Conservation (phyloP, 2,797 vertebrate species). For the Pseudomugil gertrudae region DNA sequence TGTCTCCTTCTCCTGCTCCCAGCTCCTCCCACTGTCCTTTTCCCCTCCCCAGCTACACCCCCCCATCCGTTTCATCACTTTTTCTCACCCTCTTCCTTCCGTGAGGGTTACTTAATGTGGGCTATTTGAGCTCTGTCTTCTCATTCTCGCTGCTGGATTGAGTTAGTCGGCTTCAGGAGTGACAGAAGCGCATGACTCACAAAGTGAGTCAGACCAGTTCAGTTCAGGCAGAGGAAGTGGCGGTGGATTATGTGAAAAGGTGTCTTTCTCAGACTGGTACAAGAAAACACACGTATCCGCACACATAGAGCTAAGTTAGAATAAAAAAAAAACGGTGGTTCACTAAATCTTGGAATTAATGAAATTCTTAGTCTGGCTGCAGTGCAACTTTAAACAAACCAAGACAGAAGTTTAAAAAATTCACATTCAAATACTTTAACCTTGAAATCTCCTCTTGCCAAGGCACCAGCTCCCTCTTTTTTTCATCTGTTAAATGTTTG, state of each 20-base stretch:
- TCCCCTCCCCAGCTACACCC: constrained; percentile 41
- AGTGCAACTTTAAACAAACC: constrained; percentile 84
- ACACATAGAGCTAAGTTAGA: constrained; percentile 33
- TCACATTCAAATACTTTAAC: constrained; percentile 87
- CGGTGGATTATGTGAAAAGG: constrained; percentile 68
- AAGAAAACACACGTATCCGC: constrained; percentile 28
- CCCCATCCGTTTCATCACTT: constrained; percentile 48
- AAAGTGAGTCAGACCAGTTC: constrained; percentile 67
- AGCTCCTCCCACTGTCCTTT: constrained; percentile 34
- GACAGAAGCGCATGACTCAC: constrained; percentile 71
- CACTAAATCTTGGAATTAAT: constrained; percentile 60
- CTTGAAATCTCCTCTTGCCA: constrained; percentile 87
- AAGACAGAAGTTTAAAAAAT: constrained; percentile 84
- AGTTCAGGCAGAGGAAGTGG: constrained; percentile 68
- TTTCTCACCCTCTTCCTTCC: constrained; percentile 32
- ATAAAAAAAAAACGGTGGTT: constrained; percentile 18
- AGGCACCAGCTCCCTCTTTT: constrained; percentile 80
- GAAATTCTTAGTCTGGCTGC: constrained; percentile 72
- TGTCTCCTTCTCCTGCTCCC: constrained; percentile 52
- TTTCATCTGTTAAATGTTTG: constrained; percentile 89
- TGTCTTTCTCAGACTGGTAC: constrained; percentile 68
- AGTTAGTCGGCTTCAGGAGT: constrained; percentile 55
- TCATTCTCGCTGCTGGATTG: constrained; percentile 36
- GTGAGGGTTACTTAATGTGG: constrained; percentile 44
- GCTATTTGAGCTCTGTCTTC: constrained; percentile 34